Evolutionary conservation across 2,113 vertebrate species (phyloP).

Genomic region (Spea multiplicata): DNA sequence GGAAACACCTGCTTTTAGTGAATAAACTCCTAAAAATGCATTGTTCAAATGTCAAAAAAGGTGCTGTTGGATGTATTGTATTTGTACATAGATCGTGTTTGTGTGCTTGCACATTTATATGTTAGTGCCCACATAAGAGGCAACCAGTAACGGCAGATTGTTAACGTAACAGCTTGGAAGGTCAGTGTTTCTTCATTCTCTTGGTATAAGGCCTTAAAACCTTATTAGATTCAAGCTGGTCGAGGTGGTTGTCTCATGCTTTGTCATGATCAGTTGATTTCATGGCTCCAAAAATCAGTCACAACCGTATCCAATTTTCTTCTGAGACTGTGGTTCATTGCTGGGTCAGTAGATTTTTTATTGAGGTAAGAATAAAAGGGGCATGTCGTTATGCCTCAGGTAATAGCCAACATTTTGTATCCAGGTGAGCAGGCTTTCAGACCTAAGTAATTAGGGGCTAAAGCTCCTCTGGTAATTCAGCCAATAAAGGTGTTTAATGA

Average conservation of each 20-base stretch:
- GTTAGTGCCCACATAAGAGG: constrained; percentile 30
- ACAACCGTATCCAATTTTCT: constrained; percentile 74
- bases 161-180: constrained; percentile 37
- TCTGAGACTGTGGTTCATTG: constrained; percentile 68
- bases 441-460: constrained; percentile 73
- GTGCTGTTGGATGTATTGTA: too few species aligned
- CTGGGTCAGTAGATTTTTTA: constrained; percentile 73
- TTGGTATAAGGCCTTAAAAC: constrained; percentile 57
- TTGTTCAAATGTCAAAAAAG: too few species aligned
- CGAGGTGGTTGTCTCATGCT: constrained; percentile 63
- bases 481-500: constrained; percentile 85
- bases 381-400: constrained; percentile 61
- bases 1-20: too few species aligned
- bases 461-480: constrained; percentile 76
- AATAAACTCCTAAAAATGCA: too few species aligned
- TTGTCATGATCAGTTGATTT: constrained; percentile 64
- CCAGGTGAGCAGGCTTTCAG: constrained; percentile 77
- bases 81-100: too few species aligned
- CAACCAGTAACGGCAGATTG: constrained; percentile 27
- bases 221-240: constrained; percentile 61
- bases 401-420: constrained; percentile 73
- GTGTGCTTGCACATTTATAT: constrained; percentile 17
- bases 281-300: constrained; percentile 65
- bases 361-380: constrained; percentile 64
- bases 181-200: constrained; percentile 11